Base-by-base conservation (phyloP, 1,140 invertebrate genomes). In the Papilio helenus region DNA sequence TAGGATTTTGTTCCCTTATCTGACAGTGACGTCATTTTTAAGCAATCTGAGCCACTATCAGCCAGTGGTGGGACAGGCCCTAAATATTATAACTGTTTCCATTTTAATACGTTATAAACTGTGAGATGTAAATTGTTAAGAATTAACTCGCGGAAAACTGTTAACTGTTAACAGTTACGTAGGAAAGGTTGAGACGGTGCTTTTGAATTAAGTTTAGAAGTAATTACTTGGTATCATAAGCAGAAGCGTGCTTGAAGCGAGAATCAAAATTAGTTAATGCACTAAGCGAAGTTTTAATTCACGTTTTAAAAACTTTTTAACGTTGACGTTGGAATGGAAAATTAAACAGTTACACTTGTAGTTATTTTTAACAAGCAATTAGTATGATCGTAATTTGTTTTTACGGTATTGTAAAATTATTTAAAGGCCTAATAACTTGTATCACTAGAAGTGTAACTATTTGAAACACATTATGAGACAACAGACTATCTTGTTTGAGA, bases 171-270 rank as follows among this genome's bases (percentile, higher is more conserved):
- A n/a, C n/a, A n/a, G 23, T 61, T 12, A 23, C 9, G 9, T 26
- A 58, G 55, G 1, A 58, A 49, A 51, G 49, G 49, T 51, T 51
- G 55, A 3, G 23, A 26, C 58, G 58, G 20, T 20, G n/a, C 55
- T 58, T 58, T 58, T 23, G 55, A 26, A 23, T 61, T 26, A 61
- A 61, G 23, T 61, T 61, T 61, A 26, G 20, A 61, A 61, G 58
- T 61, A 61, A 61, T 26, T 58, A 58, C 55, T 58, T 58, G 55
- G 55, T 58, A 23, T 58, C 55, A 61, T 61, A 61, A 61, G 58
- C 58, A 23, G 58, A 10, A 12, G 58, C 12, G 58, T 23, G 26
- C 58, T 61, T 61, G 20, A 61, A n/a, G n/a, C n/a, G n/a, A 61
- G 58, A 61, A 61, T 61, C 20, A 61, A 61, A 61, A 61, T 61